phyloP scores from a whole-genome alignment of 2,113 vertebrate species.

The Cromileptes altivelis region DNA sequence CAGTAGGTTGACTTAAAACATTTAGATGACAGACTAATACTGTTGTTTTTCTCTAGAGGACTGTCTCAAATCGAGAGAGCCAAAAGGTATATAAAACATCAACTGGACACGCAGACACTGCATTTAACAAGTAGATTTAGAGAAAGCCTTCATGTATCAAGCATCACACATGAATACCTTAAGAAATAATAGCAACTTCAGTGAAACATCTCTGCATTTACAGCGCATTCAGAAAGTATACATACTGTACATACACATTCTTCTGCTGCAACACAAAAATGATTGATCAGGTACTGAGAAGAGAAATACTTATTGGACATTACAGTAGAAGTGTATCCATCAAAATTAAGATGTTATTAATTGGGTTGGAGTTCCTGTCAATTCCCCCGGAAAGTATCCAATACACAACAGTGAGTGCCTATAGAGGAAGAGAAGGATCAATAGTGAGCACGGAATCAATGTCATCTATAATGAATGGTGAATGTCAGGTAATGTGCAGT shows the following conservation, averaged over 20 bases:
- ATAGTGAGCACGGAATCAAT: slow-evolving; percentile 39
- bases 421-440: slow-evolving; percentile 21
- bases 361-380: slow-evolving; percentile 21
- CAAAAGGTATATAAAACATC: neutral
- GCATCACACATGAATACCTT: too few relatives aligned
- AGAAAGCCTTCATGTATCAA: neutral
- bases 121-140: neutral
- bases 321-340: slow-evolving; percentile 10
- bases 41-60: neutral
- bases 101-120: neutral
- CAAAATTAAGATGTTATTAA: slow-evolving; percentile 36
- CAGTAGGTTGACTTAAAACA: neutral
- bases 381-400: slow-evolving; percentile 13
- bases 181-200: too few relatives aligned
- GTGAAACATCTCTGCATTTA: neutral
- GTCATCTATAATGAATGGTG: slow-evolving; percentile 24
- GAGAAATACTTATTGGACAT: slow-evolving; percentile 16
- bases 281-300: slow-evolving; percentile 22
- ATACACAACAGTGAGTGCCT: neutral
- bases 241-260: neutral
- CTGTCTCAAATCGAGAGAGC: slow-evolving; percentile 2
- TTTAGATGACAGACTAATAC: neutral
- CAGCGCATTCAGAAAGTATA: neutral
- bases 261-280: neutral
- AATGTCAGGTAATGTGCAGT: slow-evolving; percentile 22